Evolutionary conservation across 2,113 vertebrate species (phyloP).

Genomic region (Brachionichthys hirsutus): DNA sequence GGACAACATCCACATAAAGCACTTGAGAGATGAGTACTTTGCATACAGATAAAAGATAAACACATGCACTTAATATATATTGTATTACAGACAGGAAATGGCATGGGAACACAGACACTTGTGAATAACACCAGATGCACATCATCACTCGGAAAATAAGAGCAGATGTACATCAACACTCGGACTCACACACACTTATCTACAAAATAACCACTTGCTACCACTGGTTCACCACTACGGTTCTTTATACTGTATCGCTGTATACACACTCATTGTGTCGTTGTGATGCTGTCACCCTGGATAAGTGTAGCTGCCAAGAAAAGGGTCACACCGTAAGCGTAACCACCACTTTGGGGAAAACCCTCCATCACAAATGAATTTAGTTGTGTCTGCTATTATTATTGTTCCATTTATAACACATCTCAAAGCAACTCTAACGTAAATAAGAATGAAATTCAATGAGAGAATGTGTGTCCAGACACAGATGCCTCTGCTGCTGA

Average conservation of each 20-base stretch:
- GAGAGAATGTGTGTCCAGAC: too few species aligned
- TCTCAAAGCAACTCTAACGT: not conserved
- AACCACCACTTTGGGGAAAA: constrained; percentile 40
- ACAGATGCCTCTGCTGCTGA: too few species aligned
- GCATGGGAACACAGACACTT: constrained; percentile 29
- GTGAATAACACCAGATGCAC: constrained; percentile 32
- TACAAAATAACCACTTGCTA: constrained; percentile 54
- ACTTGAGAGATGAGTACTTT: constrained; percentile 9
- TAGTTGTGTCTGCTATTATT: constrained; percentile 18
- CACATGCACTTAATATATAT: constrained; percentile 27
- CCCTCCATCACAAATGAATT: constrained; percentile 26
- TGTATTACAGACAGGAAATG: constrained; percentile 18
- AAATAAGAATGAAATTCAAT: not conserved
- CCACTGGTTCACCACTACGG: constrained; percentile 52
- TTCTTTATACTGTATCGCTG: constrained; percentile 44
- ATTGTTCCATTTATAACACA: constrained; percentile 6
- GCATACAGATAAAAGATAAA: constrained; percentile 26
- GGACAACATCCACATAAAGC: constrained; percentile 28
- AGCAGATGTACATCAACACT: constrained; percentile 37
- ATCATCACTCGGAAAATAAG: constrained; percentile 34
- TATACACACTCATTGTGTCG: constrained; percentile 53
- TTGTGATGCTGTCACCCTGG: constrained; percentile 60
- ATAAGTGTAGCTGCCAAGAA: constrained; percentile 63
- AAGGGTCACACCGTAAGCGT: constrained; percentile 52
- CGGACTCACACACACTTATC: constrained; percentile 37